Evolutionary conservation across 1,140 invertebrate species (phyloP).

Genomic region (Platorchestia sp.): DNA sequence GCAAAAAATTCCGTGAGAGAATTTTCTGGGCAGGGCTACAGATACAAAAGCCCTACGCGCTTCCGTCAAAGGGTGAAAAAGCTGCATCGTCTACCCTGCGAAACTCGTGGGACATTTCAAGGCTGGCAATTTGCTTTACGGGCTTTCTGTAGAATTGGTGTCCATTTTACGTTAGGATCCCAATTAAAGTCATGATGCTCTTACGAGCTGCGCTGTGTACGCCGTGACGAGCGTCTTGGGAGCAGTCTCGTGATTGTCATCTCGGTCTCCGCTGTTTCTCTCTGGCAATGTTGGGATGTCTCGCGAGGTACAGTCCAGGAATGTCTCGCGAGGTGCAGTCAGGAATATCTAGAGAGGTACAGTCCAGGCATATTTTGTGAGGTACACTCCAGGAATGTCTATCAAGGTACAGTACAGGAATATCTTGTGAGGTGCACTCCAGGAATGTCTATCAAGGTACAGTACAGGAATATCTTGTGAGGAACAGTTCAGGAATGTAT

Average conservation of each 20-base stretch:
- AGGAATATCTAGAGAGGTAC: too few species aligned
- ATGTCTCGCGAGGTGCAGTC: too few species aligned
- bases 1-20: background rate
- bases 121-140: conserved; percentile 49
- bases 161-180: conserved; percentile 45
- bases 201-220: conserved; percentile 1
- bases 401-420: too few species aligned
- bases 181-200: conserved; percentile 51
- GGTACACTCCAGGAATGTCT: too few species aligned
- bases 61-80: conserved; percentile 33
- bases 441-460: background rate
- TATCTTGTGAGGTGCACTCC: too few species aligned
- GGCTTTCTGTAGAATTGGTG: conserved; percentile 43
- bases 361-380: too few species aligned
- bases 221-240: conserved; percentile 6
- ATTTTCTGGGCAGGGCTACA: conserved; percentile 19
- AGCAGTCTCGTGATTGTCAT: background rate
- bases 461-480: background rate
- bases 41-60: conserved; percentile 17
- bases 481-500: background rate
- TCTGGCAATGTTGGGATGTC: background rate
- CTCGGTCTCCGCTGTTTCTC: background rate
- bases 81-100: background rate
- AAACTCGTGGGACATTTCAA: conserved; percentile 21
- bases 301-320: background rate